A percentile compares a stretch with the other conserved stretches of the same genome.
These are phyloP conservation scores for Oreonectes daqikongensis DNA, from an alignment of 2,797 vertebrate species.

Conservation along the genomic window DNA sequence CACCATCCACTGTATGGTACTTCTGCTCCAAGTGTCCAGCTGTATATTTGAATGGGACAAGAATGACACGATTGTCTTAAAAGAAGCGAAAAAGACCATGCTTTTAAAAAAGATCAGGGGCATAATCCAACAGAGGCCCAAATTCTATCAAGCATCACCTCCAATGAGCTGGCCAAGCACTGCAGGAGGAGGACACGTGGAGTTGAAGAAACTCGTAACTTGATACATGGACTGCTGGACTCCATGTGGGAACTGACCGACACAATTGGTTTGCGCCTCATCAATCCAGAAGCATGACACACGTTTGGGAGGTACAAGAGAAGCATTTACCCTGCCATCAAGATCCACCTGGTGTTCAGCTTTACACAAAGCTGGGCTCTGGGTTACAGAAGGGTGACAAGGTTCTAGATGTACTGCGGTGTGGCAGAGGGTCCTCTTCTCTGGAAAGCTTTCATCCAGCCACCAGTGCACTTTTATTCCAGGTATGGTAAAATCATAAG, in stretches of 20 bases:
- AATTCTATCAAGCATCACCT: slow-evolving; percentile 2
- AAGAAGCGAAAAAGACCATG: slow-evolving; percentile 49
- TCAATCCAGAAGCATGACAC: slow-evolving; percentile 47
- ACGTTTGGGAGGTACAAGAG: slow-evolving; percentile 48
- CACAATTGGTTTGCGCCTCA: slow-evolving; percentile 49
- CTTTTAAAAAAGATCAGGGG: neutral
- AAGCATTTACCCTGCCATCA: slow-evolving; percentile 50
- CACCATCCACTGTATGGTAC: slow-evolving; percentile 52
- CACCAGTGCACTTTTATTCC: too few species aligned
- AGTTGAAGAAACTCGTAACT: slow-evolving; percentile 28
- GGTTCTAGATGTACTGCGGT: too few species aligned
- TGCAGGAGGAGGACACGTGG: slow-evolving; percentile 18
- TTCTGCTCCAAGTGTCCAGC: slow-evolving; percentile 49
- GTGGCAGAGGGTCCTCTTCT: neutral
- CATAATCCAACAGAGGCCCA: slow-evolving; percentile 5
- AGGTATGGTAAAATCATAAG: too few species aligned
- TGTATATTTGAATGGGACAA: slow-evolving; percentile 58
- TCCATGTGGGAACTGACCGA: slow-evolving; percentile 47
- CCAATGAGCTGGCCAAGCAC: slow-evolving; percentile 40
- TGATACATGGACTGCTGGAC: slow-evolving; percentile 24
- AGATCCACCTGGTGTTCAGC: slow-evolving; percentile 41
- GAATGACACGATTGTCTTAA: slow-evolving; percentile 42
- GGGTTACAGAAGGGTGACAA: slow-evolving; percentile 47
- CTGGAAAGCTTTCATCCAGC: too few species aligned
- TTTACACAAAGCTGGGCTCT: slow-evolving; percentile 51